Base-by-base conservation (phyloP, 2,797 vertebrate genomes). In the Phataginus tricuspis region DNA sequence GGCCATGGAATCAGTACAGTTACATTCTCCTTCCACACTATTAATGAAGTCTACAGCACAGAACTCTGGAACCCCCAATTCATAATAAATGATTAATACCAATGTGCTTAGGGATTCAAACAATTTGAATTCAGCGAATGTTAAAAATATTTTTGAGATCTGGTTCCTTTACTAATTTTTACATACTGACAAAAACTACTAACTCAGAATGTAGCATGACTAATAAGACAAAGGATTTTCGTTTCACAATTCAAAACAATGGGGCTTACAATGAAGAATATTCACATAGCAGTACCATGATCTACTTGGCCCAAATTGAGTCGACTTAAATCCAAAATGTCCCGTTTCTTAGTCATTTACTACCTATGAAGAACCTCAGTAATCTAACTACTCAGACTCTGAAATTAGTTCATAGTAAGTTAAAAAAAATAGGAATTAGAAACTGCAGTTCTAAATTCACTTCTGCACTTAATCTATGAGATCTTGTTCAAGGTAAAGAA, bases 381-480 rank as follows among this genome's bases (percentile, higher is more conserved):
- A 92, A 69, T 87, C 80, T 71, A 61, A 93, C 45, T 94, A 91
- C 27, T 80, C 53, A 86, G 25, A 89, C 7, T 92, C 27, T 85
- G 34, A 92, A 94, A 95, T 88, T 61, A 96, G 21, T 92, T 87
- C 59, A 93, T 8, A 91, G 31, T 95, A 87, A 92, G 85, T 94
- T 92, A 82, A 90, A 96, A 85, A 90, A 96, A 92, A 71, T 0
- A 57, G n/a, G 31, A 79, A 80, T 72, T 55, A 86, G 42, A 91
- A 94, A 93, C 80, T 66, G 0, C 10, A 79, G 68, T 55, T 89
- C 57, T 82, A 94, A 89, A 96, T 72, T 90, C 71, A 91, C 13
- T 92, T 68, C 9, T 92, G 12, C 72, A n/a, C 55, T 92, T 92
- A 96, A 94, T 5, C 51, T 78, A 63, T 80, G 45, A 82, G 16